Base-by-base conservation (phyloP, 2,888 invertebrate species). In the Imbricaverruca yamaguchii region DNA sequence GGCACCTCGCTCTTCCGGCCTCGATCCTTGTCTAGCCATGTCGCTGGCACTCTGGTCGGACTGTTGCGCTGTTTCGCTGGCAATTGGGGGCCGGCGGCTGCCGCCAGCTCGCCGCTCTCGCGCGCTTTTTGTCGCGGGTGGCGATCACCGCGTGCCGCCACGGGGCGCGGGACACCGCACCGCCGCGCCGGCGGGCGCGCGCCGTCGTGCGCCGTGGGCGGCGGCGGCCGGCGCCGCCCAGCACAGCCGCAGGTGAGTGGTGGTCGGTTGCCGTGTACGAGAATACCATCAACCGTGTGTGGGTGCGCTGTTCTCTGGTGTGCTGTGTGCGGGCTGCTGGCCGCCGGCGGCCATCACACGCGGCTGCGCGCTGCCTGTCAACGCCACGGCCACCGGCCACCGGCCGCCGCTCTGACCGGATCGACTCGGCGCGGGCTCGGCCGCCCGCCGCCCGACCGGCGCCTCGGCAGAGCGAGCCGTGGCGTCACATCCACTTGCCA, bases 241-340 rank as follows among this genome's bases (percentile, higher is more conserved):
- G 39, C 39, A 39, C 39, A 39, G 39, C 39, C 39, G 39, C 39
- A 39, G 39, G 39, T 39, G 39, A 39, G 39, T 39, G 39, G 39
- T 39, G 39, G 39, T 39, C 39, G 39, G 39, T 39, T 39, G 39
- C 23, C 10, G 23, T 65, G 65, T 65, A 65, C 65, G 65, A 65
- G 65, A 65, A 65, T 65, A 65, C 65, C 65, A 65, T 65, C 65
- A 65, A 65, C 65, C n/a, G 65, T 65, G 65, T 65, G 23, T 10
- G 65, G 10, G n/a, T 7, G 23, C 39, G 39, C 39, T 39, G 39
- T 39, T 39, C 39, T 23, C 18, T 18, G 63, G 21, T 18, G 15
- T 15, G 21, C 18, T 18, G 65, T 65, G 65, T 10, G 65, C 9
- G 23, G 21, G 63, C 8, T 1, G 63, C 39, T 4, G 39, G 63